Percentiles rank a stretch among this genome's conserved stretches.
Conservation (phyloP, 2,888 invertebrate species). For the Philereme vetulata region DNA sequence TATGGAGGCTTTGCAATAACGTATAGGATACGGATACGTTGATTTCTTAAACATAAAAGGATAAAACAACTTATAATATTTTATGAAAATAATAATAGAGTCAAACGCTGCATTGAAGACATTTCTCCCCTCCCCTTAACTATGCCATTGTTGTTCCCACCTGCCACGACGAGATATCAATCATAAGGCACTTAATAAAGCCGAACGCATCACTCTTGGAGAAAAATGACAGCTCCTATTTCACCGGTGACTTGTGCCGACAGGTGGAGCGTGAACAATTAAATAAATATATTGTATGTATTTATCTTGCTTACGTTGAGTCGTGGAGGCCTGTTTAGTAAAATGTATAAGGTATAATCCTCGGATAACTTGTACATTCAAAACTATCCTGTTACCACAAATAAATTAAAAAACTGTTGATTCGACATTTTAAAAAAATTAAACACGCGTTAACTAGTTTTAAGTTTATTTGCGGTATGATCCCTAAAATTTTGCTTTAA, state of each 20-base stretch:
- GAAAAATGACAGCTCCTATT: slow-evolving; percentile 40
- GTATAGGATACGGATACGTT: neutral
- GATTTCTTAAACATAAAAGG: neutral
- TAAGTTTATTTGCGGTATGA: too few species aligned
- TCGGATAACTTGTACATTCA: slow-evolving; percentile 16
- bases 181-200: slow-evolving; percentile 78
- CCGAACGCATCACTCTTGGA: slow-evolving; percentile 47
- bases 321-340: slow-evolving; percentile 1
- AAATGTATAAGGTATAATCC: neutral
- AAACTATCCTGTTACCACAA: too few species aligned
- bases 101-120: slow-evolving; percentile 21
- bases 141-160: slow-evolving; percentile 50
- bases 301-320: slow-evolving; percentile 31
- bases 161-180: slow-evolving; percentile 68
- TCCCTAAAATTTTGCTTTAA: too few species aligned
- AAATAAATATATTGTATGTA: slow-evolving; percentile 30
- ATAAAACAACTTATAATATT: neutral
- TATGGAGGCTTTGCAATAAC: too few species aligned
- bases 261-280: slow-evolving; percentile 30
- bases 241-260: slow-evolving; percentile 31
- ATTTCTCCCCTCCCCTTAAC: slow-evolving; percentile 31
- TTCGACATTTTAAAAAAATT: too few species aligned
- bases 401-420: too few species aligned
- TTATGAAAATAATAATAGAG: slow-evolving; percentile 27
- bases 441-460: too few species aligned